Evolutionary conservation across 2,888 invertebrate species (phyloP).

Genomic region (Phaedon cochleariae): DNA sequence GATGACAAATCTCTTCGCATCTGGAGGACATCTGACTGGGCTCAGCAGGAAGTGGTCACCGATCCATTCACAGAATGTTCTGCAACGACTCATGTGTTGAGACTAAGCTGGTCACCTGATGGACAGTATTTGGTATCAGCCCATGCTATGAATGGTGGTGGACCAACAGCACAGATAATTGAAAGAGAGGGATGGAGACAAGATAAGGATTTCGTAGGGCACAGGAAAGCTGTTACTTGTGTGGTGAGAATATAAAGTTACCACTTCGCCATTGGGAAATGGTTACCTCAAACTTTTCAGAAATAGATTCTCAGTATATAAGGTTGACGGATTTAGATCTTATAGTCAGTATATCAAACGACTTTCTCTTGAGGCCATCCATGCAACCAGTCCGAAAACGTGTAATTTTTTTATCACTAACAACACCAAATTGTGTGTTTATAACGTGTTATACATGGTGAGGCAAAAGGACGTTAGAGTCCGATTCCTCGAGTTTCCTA

Average conservation of each 20-base stretch:
- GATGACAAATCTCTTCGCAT: slow-evolving; percentile 94
- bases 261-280: too few relatives aligned
- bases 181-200: slow-evolving; percentile 93
- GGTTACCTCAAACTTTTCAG: too few relatives aligned
- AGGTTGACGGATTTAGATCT: too few relatives aligned
- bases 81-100: slow-evolving; percentile 90
- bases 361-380: too few relatives aligned
- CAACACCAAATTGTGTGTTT: too few relatives aligned
- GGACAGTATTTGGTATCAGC: slow-evolving; percentile 96
- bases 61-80: slow-evolving; percentile 91
- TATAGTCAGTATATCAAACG: too few relatives aligned
- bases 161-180: slow-evolving; percentile 96
- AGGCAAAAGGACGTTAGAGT: too few relatives aligned
- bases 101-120: slow-evolving; percentile 98
- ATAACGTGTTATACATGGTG: too few relatives aligned
- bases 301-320: too few relatives aligned
- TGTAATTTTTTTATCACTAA: too few relatives aligned
- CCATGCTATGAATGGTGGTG: slow-evolving; percentile 98
- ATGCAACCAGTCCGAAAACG: too few relatives aligned
- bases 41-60: slow-evolving; percentile 83
- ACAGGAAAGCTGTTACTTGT: slow-evolving; percentile 95
- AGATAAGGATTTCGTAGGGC: slow-evolving; percentile 97
- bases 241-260: slow-evolving; percentile 67
- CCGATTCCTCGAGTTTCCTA: too few relatives aligned
- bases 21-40: slow-evolving; percentile 97